A percentile compares a stretch with the other conserved stretches of the same genome.
Conservation (phyloP, 2,797 vertebrate species). For the Bradypodion ventrale region DNA sequence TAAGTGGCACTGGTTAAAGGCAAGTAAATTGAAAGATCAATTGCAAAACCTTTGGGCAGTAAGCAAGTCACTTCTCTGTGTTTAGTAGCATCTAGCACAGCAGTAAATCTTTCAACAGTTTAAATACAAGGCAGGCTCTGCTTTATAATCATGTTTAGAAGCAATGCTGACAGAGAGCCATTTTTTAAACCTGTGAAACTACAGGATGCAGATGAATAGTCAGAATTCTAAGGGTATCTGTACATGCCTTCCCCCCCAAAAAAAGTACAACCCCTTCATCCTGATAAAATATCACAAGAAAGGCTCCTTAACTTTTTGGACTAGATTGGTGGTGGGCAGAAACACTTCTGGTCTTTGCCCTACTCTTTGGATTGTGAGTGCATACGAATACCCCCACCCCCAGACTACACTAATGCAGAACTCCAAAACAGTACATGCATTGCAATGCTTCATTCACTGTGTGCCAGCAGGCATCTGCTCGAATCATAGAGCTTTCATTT, state of each 20-base stretch:
- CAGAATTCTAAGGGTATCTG: background rate
- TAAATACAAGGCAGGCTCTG: constrained; percentile 15
- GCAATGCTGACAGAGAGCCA: background rate
- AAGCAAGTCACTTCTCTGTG: constrained; percentile 21
- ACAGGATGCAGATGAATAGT: background rate
- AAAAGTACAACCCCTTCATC: background rate
- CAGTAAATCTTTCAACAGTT: constrained; percentile 26
- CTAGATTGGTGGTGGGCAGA: background rate
- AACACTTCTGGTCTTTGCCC: background rate
- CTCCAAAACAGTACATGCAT: background rate
- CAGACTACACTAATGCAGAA: background rate
- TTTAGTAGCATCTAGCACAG: constrained; percentile 16
- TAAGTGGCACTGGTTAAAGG: constrained; percentile 25
- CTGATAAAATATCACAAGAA: too few relatives aligned
- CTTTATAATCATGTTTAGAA: background rate
- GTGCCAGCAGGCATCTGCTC: background rate
- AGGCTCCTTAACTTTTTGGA: too few relatives aligned
- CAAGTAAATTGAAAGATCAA: constrained; percentile 43
- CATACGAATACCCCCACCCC: background rate
- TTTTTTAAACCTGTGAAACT: background rate
- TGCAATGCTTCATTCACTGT: background rate
- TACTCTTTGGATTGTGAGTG: background rate
- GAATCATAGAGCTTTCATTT: too few relatives aligned
- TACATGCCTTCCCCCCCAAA: too few relatives aligned
- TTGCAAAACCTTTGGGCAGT: constrained; percentile 9